Evolutionary conservation across 2,888 invertebrate species (phyloP).

Genomic region (Lasioglossum oenotherae): DNA sequence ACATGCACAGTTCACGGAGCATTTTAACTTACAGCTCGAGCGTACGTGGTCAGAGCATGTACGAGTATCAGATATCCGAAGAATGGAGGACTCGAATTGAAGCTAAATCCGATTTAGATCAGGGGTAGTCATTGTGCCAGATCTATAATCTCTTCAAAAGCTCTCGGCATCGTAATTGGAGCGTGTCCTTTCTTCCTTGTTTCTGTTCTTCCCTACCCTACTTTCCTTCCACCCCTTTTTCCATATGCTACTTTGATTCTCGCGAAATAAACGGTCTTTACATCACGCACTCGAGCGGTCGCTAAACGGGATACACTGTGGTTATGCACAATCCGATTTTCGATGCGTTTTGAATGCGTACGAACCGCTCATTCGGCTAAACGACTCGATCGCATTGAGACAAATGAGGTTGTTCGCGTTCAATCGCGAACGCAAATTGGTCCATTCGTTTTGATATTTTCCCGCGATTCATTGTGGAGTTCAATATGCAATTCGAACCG

Average conservation of each 20-base stretch:
- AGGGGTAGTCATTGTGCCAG: constrained; percentile 63
- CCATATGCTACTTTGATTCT: background rate
- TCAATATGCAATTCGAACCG: background rate
- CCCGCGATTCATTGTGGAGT: background rate
- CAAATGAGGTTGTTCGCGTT: background rate
- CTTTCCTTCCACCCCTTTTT: background rate
- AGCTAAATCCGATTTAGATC: constrained; percentile 72
- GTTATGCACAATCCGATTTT: background rate
- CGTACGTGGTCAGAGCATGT: constrained; percentile 57
- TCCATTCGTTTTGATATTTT: background rate
- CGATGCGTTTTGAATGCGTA: background rate
- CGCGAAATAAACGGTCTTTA: background rate
- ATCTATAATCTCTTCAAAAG: constrained; percentile 67
- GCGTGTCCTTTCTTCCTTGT: constrained; percentile 57
- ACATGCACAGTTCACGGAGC: constrained; percentile 61
- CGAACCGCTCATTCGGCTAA: background rate
- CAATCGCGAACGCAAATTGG: constrained; percentile 6
- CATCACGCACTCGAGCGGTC: constrained; percentile 46
- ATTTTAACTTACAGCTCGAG: constrained; percentile 64
- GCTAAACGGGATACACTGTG: constrained; percentile 17
- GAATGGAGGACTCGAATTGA: constrained; percentile 64
- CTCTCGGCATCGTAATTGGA: constrained; percentile 69
- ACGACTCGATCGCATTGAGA: background rate
- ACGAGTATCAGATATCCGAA: constrained; percentile 49
- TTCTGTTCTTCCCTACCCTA: background rate